Conservation (phyloP, 2,888 invertebrate genomes). For the Monopis laevigella region DNA sequence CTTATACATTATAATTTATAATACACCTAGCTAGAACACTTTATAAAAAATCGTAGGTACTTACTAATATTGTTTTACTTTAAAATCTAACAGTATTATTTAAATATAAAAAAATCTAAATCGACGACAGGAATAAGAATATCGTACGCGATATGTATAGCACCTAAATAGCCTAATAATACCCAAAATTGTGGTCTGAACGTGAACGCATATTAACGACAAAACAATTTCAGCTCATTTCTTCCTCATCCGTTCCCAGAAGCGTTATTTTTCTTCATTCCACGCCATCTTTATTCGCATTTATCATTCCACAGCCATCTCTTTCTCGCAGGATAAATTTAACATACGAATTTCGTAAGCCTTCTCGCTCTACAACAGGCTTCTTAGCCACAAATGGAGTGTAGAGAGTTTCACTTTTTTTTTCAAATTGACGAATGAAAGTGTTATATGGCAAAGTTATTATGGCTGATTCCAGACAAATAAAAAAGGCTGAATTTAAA, state of each 20-base stretch:
- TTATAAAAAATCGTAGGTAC: too few relatives aligned
- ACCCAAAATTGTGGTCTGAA: neutral
- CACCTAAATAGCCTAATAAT: too few relatives aligned
- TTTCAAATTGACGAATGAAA: slow-evolving; percentile 31
- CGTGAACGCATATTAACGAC: slow-evolving; percentile 23
- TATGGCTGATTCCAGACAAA: slow-evolving; percentile 16
- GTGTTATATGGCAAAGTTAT: slow-evolving; percentile 27
- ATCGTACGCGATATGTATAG: too few relatives aligned
- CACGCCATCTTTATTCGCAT: slow-evolving; percentile 13
- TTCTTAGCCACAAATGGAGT: slow-evolving; percentile 28
- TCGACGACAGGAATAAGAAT: too few relatives aligned
- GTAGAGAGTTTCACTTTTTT: slow-evolving; percentile 29
- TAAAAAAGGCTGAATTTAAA: slow-evolving; percentile 6
- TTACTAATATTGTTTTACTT: too few relatives aligned
- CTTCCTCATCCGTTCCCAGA: slow-evolving; percentile 24
- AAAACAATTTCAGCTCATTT: slow-evolving; percentile 26
- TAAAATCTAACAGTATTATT: too few relatives aligned
- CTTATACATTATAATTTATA: too few relatives aligned
- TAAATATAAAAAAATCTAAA: too few relatives aligned
- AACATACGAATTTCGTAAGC: slow-evolving; percentile 2
- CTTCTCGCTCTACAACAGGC: slow-evolving; percentile 20
- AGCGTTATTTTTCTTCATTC: slow-evolving; percentile 20
- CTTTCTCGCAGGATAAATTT: slow-evolving; percentile 21
- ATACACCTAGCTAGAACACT: too few relatives aligned
- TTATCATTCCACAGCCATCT: slow-evolving; percentile 18